Evolutionary conservation across 2,113 vertebrate species (phyloP).

Genomic region (Mohoua ochrocephala): DNA sequence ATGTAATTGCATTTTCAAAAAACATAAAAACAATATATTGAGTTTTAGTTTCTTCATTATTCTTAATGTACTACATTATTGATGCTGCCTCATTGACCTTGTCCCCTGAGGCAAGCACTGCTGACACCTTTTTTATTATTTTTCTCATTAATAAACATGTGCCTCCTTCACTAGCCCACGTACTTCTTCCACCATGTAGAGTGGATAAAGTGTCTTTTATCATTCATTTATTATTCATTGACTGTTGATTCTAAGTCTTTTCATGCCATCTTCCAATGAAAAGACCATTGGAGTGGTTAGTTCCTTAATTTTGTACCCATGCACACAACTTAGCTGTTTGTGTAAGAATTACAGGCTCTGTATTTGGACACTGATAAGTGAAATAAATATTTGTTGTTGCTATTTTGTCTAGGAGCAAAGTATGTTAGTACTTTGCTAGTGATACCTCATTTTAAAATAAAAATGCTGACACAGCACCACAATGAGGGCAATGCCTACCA

Average conservation of each 20-base stretch:
- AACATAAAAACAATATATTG: neutral
- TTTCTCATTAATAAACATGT: conserved; percentile 46
- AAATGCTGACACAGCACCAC: neutral
- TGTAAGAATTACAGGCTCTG: neutral
- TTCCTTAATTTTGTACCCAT: neutral
- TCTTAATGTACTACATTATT: neutral
- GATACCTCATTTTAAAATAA: neutral
- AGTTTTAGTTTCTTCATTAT: neutral
- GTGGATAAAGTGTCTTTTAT: neutral
- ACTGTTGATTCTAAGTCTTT: neutral
- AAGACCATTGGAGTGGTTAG: neutral
- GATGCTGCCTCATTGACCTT: neutral
- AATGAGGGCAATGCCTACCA: neutral
- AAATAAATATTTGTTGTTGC: neutral
- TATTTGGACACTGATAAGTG: neutral
- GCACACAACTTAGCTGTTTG: neutral
- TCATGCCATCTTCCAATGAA: neutral
- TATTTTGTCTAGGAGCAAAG: neutral
- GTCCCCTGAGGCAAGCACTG: conserved; percentile 3
- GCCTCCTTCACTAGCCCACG: neutral
- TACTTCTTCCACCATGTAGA: neutral
- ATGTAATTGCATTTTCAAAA: neutral
- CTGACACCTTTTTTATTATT: conserved; percentile 42
- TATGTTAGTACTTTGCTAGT: neutral
- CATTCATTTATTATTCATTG: neutral